Evolutionary conservation across 1,140 invertebrate genomes (phyloP), one percentile per base, ranked within the genome.

Genomic region (Drosophila auraria): DNA sequence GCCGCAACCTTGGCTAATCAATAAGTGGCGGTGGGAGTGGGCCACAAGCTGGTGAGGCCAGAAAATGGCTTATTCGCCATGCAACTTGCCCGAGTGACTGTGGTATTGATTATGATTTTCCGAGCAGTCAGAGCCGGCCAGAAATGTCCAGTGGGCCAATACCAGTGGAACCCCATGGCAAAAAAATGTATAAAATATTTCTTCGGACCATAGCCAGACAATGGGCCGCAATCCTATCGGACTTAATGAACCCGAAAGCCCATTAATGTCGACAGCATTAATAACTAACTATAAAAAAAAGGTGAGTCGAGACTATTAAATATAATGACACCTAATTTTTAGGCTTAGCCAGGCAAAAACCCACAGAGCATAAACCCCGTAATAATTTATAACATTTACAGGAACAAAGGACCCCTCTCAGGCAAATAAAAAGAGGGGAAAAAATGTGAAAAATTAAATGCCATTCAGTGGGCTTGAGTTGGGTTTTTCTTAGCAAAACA

Each of bases 401-500:
- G 36, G 60, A 69, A 63, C 57, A 58, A 65, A 62, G 47, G 44
- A 61, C 51, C 42, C 36, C 15, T 23, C 27, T 15, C 36, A 42
- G 15, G 36, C 50, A 49, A 64, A 44, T 36, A 42, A 59, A 47
- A 20, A 54, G 45, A 2, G 30, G 30, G 38, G 30, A 23, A 75
- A 51, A 65, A 61, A 59, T 57, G 78, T 87, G 84, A 89, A 82
- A 84, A 90, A 89, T 90, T 79, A 84, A 84, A 79, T 78, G 83
- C 54, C 73, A 87, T 87, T 89, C 63, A 66, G 69, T 66, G 50
- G 60, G 74, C 3, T 51, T 76, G 61, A 51, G 42, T 36, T 57
- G 40, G 45, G 50, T 47, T 58, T 59, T 40, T n/a, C 23, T n/a
- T 23, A 8, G 23, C 33, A 51, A 33, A 45, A 66, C 27, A 77